A percentile compares a stretch with the other conserved stretches of the same genome.
Conservation (phyloP, 1,140 invertebrate genomes). For the Zaprionus inermis region DNA sequence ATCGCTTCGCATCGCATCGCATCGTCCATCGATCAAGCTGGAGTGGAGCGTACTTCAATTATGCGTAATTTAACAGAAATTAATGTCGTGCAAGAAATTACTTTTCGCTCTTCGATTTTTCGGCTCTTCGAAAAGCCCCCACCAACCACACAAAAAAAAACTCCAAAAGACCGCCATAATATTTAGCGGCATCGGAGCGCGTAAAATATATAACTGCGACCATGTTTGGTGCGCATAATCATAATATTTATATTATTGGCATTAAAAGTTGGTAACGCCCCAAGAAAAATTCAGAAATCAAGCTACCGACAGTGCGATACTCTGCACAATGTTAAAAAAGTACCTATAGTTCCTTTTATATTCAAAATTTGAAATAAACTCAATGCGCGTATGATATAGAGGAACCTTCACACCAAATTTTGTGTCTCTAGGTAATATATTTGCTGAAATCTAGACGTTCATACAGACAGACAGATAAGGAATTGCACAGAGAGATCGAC, state of each 20-base stretch:
- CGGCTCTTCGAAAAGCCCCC: conserved; percentile 14
- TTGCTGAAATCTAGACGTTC: too few species aligned
- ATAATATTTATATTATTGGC: conserved; percentile 76
- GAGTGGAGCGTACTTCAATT: conserved; percentile 75
- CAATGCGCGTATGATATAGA: too few species aligned
- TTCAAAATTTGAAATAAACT: too few species aligned
- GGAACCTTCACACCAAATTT: too few species aligned
- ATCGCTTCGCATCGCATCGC: background rate
- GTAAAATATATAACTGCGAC: conserved; percentile 68
- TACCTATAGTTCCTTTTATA: too few species aligned
- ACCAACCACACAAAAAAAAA: conserved; percentile 3
- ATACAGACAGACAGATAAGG: too few species aligned
- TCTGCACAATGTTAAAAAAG: too few species aligned
- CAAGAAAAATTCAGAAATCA: conserved; percentile 19
- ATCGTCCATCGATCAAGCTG: conserved; percentile 49
- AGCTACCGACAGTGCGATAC: too few species aligned
- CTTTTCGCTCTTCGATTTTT: conserved; percentile 65
- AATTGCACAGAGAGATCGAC: background rate
- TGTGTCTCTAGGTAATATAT: too few species aligned
- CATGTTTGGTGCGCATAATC: conserved; percentile 56
- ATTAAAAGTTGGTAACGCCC: conserved; percentile 67
- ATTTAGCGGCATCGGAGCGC: conserved; percentile 58
- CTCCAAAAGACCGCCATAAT: conserved; percentile 38
- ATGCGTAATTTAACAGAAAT: conserved; percentile 83
- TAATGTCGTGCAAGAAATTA: conserved; percentile 83